phyloP scores from a whole-genome alignment of 2,113 vertebrate species.

The Nycticryphes semicollaris region DNA sequence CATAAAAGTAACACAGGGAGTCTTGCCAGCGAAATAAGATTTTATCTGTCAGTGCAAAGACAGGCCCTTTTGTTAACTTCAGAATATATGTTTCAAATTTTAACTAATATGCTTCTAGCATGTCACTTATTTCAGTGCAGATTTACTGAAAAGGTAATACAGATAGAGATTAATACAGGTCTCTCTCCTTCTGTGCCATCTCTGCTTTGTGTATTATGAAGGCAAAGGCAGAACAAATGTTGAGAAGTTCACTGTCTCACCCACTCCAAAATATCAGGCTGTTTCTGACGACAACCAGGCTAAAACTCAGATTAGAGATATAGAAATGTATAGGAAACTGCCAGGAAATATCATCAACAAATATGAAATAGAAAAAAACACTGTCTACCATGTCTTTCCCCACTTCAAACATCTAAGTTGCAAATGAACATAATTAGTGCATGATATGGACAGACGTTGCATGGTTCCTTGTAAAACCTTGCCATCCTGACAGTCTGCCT shows the following conservation, averaged over 20 bases:
- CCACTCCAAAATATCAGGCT: neutral
- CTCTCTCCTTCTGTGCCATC: neutral
- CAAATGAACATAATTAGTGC: neutral
- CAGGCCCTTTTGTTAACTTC: neutral
- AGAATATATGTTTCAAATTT: neutral
- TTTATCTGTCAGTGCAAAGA: neutral
- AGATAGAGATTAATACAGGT: neutral
- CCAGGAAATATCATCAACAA: neutral
- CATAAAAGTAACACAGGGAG: neutral
- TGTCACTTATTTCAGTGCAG: neutral
- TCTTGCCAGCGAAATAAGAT: neutral
- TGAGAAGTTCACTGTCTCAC: neutral
- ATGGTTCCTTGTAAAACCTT: neutral
- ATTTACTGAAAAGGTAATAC: neutral
- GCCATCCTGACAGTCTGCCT: neutral
- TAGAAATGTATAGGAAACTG: neutral
- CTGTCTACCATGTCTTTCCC: neutral
- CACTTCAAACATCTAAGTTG: neutral
- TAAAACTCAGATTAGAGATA: neutral
- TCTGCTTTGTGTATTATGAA: neutral
- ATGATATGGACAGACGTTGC: neutral
- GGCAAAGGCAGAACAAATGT: neutral
- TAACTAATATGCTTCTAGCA: neutral
- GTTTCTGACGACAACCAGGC: neutral
- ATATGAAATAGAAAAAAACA: neutral